These are phyloP conservation scores for Cheilosia scutellata DNA, from an alignment of 2,888 invertebrate species.

Conservation along the genomic window DNA sequence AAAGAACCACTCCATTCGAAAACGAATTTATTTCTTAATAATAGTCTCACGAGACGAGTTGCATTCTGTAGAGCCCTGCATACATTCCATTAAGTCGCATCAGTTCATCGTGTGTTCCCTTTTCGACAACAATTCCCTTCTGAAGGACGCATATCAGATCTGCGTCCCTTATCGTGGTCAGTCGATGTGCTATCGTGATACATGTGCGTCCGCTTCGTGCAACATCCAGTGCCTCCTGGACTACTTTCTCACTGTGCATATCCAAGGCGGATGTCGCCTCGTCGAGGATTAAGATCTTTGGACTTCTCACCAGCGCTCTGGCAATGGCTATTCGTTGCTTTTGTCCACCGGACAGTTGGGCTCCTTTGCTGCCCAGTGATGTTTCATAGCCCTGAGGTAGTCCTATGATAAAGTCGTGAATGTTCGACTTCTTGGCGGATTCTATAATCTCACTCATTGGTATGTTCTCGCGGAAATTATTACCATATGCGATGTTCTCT, in stretches of 20 bases:
- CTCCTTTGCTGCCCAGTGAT: conserved; percentile 90
- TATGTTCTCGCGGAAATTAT: conserved; percentile 87
- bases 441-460: conserved; percentile 89
- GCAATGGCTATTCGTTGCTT: conserved; percentile 95
- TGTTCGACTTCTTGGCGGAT: conserved; percentile 91
- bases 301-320: conserved; percentile 90
- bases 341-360: conserved; percentile 93
- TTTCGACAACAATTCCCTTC: conserved; percentile 90
- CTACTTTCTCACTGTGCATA: conserved; percentile 90
- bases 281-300: conserved; percentile 89
- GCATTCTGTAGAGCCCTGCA: conserved; percentile 88
- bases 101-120: conserved; percentile 91
- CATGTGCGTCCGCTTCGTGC: conserved; percentile 93
- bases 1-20: conserved; percentile 28
- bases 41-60: conserved; percentile 82
- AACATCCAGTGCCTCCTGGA: conserved; percentile 93
- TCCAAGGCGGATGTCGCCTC: conserved; percentile 93
- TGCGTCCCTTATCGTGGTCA: conserved; percentile 92
- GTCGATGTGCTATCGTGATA: conserved; percentile 93
- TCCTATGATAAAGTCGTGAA: conserved; percentile 90
- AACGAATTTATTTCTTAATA: conserved; percentile 6
- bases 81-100: conserved; percentile 88
- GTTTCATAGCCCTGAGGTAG: conserved; percentile 92
- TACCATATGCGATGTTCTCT: conserved; percentile 95
- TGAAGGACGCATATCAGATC: conserved; percentile 94